phyloP scores from a whole-genome alignment of 2,113 vertebrate genomes.

The Noctilio leporinus region DNA sequence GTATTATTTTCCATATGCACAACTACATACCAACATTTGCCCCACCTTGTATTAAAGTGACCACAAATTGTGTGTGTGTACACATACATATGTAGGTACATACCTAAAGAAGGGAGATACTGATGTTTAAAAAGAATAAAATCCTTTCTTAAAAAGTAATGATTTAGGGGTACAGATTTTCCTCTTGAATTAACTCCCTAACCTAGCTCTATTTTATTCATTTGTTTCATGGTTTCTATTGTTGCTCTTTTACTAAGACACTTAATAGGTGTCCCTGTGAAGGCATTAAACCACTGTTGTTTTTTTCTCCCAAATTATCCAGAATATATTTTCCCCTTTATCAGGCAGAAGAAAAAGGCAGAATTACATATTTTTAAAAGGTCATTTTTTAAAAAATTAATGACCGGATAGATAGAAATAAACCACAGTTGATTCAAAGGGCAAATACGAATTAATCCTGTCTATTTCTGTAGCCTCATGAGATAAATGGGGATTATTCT shows the following conservation, averaged over 20 bases:
- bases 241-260: conserved; percentile 17
- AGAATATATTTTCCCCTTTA: background rate
- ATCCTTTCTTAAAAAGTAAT: background rate
- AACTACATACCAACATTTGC: background rate
- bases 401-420: conserved; percentile 58
- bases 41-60: background rate
- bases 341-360: background rate
- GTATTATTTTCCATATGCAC: background rate
- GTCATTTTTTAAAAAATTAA: conserved; percentile 60
- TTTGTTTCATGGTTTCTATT: conserved; percentile 4
- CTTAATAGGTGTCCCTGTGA: background rate
- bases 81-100: background rate
- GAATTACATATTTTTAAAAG: conserved; percentile 43
- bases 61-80: background rate
- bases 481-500: conserved; percentile 59
- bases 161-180: background rate
- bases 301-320: conserved; percentile 10
- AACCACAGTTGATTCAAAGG: conserved; percentile 65
- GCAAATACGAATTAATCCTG: conserved; percentile 55
- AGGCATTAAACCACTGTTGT: background rate
- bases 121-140: background rate
- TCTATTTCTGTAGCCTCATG: conserved; percentile 59
- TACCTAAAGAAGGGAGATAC: background rate
- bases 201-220: background rate
- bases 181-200: background rate